Base-by-base conservation (phyloP, 2,113 vertebrate genomes). In the Damaliscus lunatus region DNA sequence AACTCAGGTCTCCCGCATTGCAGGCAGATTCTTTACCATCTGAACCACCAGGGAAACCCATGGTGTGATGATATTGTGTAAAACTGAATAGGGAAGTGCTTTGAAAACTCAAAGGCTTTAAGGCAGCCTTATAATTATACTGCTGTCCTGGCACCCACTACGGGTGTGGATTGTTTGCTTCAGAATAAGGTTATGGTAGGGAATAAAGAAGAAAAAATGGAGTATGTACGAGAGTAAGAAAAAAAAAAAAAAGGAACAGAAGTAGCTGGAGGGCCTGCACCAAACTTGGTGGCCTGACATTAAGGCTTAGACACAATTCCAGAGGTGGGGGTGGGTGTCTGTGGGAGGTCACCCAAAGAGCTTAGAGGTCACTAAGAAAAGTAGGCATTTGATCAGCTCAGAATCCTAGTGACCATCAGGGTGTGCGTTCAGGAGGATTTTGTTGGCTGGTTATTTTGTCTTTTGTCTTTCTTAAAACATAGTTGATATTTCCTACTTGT, bases 301-400 rank as follows among this genome's bases (percentile, higher is more conserved):
- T 52, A n/a, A 5, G 91, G n/a, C 9, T 2, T 12, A 57, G 82
- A 64, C 25, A 21, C 1, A 25, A 71, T 17, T 23, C 21, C 40
- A 43, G 33, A 23, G 16, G 3, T 4, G 12, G 3, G 1, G 36
- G 3, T 19, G 25, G 17, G 9, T 19, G 23, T 1, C 2, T 2
- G 5, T 17, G 71, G 55, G n/a, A 77, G 2, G 2, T 10, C 17
- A 19, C 17, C 29, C 7, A 3, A 23, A 50, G 6, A 23, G 7
- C 27, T 59, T 40, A 3, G 2, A 21, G 5, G 14, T 60, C 55
- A 33, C 6, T 29, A 40, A 11, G 1, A 13, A 50, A 50, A 23
- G 4, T 25, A 31, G 71, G 6, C 23, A 4, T 23, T 11, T 17
- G 11, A 78, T 53, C 46, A 88, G 14, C 52, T 50, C 33, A 12